These are phyloP conservation scores for Drosophila sulfurigaster DNA, from an alignment of 1,140 invertebrate genomes.

Conservation along the genomic window DNA sequence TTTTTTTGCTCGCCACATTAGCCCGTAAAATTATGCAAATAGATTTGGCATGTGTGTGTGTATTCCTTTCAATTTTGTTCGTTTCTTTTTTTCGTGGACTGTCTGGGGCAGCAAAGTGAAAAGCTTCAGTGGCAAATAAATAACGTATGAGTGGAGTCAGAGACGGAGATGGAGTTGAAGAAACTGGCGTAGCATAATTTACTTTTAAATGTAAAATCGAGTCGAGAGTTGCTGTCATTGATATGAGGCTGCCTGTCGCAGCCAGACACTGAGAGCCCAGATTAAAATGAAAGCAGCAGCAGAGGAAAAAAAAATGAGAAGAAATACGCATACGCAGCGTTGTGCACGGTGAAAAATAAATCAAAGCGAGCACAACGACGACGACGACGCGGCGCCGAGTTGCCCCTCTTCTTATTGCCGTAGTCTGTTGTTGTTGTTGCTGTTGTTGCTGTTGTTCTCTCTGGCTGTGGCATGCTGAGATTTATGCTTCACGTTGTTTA, in stretches of 20 bases:
- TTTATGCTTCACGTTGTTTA: slow-evolving; percentile 67
- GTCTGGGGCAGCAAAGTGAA: neutral
- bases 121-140: slow-evolving; percentile 10
- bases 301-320: neutral
- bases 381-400: slow-evolving; percentile 52
- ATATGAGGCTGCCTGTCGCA: slow-evolving; percentile 52
- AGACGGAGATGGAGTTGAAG: slow-evolving; percentile 22
- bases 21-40: slow-evolving; percentile 65
- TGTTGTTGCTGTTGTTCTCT: neutral
- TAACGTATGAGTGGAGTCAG: neutral
- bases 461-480: slow-evolving; percentile 46
- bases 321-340: slow-evolving; percentile 75
- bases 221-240: slow-evolving; percentile 66
- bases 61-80: slow-evolving; percentile 11
- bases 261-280: neutral
- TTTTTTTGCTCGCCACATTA: slow-evolving; percentile 2
- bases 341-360: slow-evolving; percentile 73
- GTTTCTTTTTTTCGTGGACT: neutral
- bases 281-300: slow-evolving; percentile 24
- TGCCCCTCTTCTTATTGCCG: slow-evolving; percentile 19
- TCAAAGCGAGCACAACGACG: slow-evolving; percentile 56
- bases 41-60: slow-evolving; percentile 36
- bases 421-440: slow-evolving; percentile 10
- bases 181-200: slow-evolving; percentile 59
- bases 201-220: slow-evolving; percentile 81